Conservation (phyloP, 2,113 vertebrate species). For the Phycodurus eques region DNA sequence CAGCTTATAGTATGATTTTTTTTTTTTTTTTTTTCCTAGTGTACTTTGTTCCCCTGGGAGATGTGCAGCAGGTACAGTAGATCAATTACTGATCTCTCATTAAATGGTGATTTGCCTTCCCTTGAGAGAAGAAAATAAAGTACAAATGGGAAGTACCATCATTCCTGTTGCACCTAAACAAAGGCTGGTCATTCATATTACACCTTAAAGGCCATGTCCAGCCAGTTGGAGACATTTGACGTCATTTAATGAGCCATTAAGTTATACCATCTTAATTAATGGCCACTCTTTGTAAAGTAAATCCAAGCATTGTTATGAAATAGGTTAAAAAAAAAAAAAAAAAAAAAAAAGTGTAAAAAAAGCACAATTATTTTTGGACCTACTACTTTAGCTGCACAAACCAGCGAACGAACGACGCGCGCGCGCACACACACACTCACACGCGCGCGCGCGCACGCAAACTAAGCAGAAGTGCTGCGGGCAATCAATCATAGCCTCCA, state of each 20-base stretch:
- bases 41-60: slow-evolving; percentile 30
- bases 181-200: slow-evolving; percentile 28
- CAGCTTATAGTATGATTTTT: slow-evolving; percentile 21
- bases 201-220: slow-evolving; percentile 8
- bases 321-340: not conserved
- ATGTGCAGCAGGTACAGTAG: slow-evolving; percentile 56
- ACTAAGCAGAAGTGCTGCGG: slow-evolving; percentile 30
- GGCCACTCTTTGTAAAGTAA: not conserved
- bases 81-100: slow-evolving; percentile 73
- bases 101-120: slow-evolving; percentile 58
- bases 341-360: not conserved
- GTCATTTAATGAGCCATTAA: not conserved
- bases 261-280: not conserved
- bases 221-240: not conserved
- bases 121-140: slow-evolving; percentile 45
- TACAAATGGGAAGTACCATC: slow-evolving; percentile 25
- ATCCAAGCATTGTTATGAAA: not conserved
- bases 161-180: slow-evolving; percentile 28
- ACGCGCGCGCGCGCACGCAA: slow-evolving; percentile 18
- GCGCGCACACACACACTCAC: slow-evolving; percentile 16
- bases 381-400: slow-evolving; percentile 16
- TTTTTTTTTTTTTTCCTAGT: slow-evolving; percentile 19
- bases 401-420: slow-evolving; percentile 21
- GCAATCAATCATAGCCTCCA: slow-evolving; percentile 46
- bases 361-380: not conserved